Percentiles rank a stretch among this genome's conserved stretches.
Conservation (phyloP, 2,888 invertebrate genomes). For the Mesorhabditis spiculigera region DNA sequence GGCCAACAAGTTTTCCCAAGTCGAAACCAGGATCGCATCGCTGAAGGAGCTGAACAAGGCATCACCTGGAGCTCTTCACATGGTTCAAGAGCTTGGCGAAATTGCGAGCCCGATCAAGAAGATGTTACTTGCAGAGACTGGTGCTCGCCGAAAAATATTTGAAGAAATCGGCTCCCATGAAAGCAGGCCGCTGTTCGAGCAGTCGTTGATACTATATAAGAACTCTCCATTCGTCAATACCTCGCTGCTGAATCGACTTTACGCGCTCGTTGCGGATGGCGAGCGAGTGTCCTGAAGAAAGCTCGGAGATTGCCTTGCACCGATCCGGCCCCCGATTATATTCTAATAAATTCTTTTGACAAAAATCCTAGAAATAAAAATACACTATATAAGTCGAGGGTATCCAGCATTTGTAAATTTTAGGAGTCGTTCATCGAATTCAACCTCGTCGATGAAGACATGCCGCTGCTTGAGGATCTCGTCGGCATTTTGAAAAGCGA, state of each 20-base stretch:
- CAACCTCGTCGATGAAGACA: conserved; percentile 81
- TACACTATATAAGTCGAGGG: neutral
- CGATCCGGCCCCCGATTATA: neutral
- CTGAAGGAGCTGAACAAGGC: conserved; percentile 27
- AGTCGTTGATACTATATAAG: conserved; percentile 25
- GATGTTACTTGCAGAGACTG: conserved; percentile 26
- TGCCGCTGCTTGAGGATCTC: conserved; percentile 93
- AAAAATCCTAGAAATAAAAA: neutral
- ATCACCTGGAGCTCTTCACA: conserved; percentile 16
- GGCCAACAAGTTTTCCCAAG: conserved; percentile 28
- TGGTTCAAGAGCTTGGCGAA: conserved; percentile 23
- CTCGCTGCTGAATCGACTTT: conserved; percentile 19
- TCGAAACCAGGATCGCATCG: conserved; percentile 22
- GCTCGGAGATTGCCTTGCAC: too few relatives aligned
- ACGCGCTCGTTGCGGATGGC: neutral
- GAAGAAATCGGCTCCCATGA: conserved; percentile 27
- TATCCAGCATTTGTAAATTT: conserved; percentile 9
- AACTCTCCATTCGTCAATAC: conserved; percentile 36
- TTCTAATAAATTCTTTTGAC: neutral
- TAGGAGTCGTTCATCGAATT: conserved; percentile 72
- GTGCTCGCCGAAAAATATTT: conserved; percentile 18
- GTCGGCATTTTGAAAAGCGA: conserved; percentile 89
- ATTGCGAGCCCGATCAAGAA: conserved; percentile 24
- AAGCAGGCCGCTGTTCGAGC: conserved; percentile 26
- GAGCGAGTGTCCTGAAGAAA: neutral